Percentiles rank a stretch among this genome's conserved stretches.
Evolutionary conservation across 2,888 invertebrate genomes (phyloP).

Genomic region (Hemaris fuciformis): DNA sequence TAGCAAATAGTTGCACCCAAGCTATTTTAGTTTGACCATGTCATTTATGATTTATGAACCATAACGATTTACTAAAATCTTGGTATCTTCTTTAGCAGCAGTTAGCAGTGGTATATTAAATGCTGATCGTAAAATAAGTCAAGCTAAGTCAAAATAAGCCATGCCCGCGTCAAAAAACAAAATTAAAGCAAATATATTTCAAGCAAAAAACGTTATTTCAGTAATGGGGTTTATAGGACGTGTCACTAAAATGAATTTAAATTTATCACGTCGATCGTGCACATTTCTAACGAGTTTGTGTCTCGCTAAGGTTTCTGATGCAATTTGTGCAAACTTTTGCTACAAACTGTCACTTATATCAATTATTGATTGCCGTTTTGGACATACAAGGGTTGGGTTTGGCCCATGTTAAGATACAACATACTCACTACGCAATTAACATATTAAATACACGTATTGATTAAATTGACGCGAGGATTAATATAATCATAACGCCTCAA

Average conservation of each 20-base stretch:
- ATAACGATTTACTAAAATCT: too few relatives aligned
- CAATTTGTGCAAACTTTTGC: slow-evolving; percentile 28
- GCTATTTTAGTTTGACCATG: too few relatives aligned
- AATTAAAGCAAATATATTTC: neutral
- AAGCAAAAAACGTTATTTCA: neutral
- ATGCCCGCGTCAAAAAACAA: too few relatives aligned
- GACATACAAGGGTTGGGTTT: slow-evolving; percentile 20
- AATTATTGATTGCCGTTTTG: slow-evolving; percentile 25
- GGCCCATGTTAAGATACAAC: neutral
- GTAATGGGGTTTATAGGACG: neutral
- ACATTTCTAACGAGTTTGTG: slow-evolving; percentile 8
- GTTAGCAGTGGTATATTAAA: too few relatives aligned
- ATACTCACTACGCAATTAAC: slow-evolving; percentile 1
- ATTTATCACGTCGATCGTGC: neutral
- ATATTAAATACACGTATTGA: neutral
- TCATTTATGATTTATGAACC: too few relatives aligned
- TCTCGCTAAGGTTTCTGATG: slow-evolving; percentile 21
- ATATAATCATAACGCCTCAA: neutral
- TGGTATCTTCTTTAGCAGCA: too few relatives aligned
- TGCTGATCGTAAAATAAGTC: too few relatives aligned
- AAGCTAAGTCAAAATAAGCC: too few relatives aligned
- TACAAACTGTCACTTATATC: slow-evolving; percentile 17
- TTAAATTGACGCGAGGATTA: neutral
- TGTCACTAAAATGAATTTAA: neutral
- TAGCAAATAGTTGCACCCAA: too few relatives aligned